These are phyloP conservation scores for Danaus plexippus DNA, from an alignment of 1,140 invertebrate genomes.

Conservation along the genomic window DNA sequence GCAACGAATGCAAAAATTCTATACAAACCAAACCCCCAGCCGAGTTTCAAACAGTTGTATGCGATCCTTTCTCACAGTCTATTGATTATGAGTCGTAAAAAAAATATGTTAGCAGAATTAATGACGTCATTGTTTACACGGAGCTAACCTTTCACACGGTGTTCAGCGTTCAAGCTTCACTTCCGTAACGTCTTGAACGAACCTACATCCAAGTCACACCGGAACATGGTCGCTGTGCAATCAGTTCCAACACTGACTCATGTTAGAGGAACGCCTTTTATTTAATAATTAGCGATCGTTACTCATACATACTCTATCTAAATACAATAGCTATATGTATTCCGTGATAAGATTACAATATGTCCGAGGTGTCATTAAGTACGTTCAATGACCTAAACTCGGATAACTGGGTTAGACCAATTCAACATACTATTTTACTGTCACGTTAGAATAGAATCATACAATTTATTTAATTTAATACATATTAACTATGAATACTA, in stretches of 20 bases:
- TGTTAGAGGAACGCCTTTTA: constrained; percentile 47
- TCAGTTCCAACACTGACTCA: constrained; percentile 46
- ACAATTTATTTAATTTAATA: too few relatives aligned
- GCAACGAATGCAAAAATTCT: too few relatives aligned
- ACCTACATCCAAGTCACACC: constrained; percentile 36
- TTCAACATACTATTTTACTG: too few relatives aligned
- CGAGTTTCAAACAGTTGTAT: too few relatives aligned
- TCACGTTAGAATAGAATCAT: too few relatives aligned
- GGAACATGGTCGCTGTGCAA: constrained; percentile 44
- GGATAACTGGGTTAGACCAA: too few relatives aligned
- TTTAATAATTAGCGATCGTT: constrained; percentile 54
- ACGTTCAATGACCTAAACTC: constrained; percentile 11
- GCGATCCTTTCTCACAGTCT: too few relatives aligned
- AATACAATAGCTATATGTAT: constrained; percentile 30
- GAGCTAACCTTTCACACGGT: constrained; percentile 42
- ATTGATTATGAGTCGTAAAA: constrained; percentile 6
- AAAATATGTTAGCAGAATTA: constrained; percentile 23
- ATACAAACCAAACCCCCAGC: too few relatives aligned
- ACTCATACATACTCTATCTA: constrained; percentile 51
- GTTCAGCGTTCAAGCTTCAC: constrained; percentile 34
- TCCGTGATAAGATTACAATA: constrained; percentile 41
- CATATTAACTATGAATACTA: too few relatives aligned
- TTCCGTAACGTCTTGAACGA: constrained; percentile 39
- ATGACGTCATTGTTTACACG: constrained; percentile 23
- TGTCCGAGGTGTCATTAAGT: constrained; percentile 12